These are phyloP conservation scores for Olivierus martensii DNA, from an alignment of 1,140 invertebrate species.

Conservation along the genomic window DNA sequence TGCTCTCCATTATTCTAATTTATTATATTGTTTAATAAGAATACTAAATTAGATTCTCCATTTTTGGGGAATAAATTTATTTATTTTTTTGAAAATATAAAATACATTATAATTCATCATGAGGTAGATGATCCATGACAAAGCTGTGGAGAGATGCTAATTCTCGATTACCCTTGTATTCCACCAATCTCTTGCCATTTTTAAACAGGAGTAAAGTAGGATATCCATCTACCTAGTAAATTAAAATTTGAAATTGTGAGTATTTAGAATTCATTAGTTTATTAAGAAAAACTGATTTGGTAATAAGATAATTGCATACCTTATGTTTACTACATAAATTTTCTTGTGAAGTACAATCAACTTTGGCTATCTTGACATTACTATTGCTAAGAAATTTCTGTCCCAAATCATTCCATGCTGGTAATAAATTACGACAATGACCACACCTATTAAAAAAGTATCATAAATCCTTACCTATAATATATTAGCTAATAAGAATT, in stretches of 20 bases:
- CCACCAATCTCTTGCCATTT: conserved; percentile 46
- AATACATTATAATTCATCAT: conserved; percentile 9
- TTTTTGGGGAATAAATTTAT: too few species aligned
- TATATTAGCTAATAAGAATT: too few species aligned
- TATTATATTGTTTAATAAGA: too few species aligned
- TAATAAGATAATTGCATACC: too few species aligned
- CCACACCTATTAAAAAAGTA: conserved; percentile 55
- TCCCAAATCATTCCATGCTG: conserved; percentile 55
- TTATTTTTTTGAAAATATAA: neutral
- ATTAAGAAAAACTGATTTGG: too few species aligned
- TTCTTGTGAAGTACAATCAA: conserved; percentile 48
- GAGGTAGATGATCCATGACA: conserved; percentile 36
- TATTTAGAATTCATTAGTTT: too few species aligned
- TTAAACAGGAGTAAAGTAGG: conserved; percentile 51
- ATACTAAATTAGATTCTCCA: too few species aligned
- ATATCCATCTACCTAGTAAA: conserved; percentile 47
- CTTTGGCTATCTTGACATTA: conserved; percentile 47
- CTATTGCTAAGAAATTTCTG: conserved; percentile 41
- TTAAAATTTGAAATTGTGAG: too few species aligned
- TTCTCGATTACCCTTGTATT: conserved; percentile 53
- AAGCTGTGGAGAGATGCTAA: conserved; percentile 51
- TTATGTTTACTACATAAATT: conserved; percentile 51
- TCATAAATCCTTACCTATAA: too few species aligned
- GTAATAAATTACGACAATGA: conserved; percentile 59
- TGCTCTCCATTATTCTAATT: too few species aligned